Evolutionary conservation across 2,797 vertebrate genomes (phyloP).

Genomic region (Thripadectes ignobilis): DNA sequence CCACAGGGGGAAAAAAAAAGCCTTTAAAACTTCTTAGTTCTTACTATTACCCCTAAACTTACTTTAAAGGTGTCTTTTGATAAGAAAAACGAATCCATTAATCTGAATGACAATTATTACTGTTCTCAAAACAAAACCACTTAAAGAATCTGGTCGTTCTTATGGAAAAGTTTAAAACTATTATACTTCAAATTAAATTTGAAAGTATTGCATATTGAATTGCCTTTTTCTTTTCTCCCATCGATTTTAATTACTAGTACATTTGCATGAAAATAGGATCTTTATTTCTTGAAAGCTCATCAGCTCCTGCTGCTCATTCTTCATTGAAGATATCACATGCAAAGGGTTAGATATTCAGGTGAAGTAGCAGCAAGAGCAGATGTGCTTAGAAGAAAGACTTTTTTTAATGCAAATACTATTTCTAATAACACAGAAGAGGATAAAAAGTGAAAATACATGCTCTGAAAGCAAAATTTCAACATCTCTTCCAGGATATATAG

Average conservation of each 20-base stretch:
- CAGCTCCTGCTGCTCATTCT: constrained; percentile 58
- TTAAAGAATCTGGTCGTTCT: constrained; percentile 30
- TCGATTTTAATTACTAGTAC: constrained; percentile 63
- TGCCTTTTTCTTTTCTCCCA: constrained; percentile 30
- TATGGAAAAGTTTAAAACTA: constrained; percentile 47
- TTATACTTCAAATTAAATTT: constrained; percentile 51
- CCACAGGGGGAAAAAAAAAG: not conserved
- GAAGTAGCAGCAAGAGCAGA: constrained; percentile 57
- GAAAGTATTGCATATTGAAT: constrained; percentile 40
- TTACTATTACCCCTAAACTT: not conserved
- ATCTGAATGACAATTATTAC: constrained; percentile 47
- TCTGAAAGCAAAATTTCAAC: not conserved
- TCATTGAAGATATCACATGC: constrained; percentile 55
- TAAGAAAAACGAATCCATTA: constrained; percentile 41
- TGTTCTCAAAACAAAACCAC: constrained; percentile 38
- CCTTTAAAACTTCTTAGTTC: not conserved
- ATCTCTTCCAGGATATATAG: not conserved
- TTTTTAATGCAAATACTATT: constrained; percentile 57
- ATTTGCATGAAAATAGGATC: constrained; percentile 68
- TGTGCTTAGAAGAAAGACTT: constrained; percentile 47
- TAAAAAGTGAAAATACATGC: constrained; percentile 23
- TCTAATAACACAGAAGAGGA: constrained; percentile 48
- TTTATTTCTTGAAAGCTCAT: constrained; percentile 68
- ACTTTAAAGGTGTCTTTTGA: constrained; percentile 30
- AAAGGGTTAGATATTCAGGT: constrained; percentile 54